Conservation (phyloP, 2,797 vertebrate genomes). For the Lepilemur septentrionalis region DNA sequence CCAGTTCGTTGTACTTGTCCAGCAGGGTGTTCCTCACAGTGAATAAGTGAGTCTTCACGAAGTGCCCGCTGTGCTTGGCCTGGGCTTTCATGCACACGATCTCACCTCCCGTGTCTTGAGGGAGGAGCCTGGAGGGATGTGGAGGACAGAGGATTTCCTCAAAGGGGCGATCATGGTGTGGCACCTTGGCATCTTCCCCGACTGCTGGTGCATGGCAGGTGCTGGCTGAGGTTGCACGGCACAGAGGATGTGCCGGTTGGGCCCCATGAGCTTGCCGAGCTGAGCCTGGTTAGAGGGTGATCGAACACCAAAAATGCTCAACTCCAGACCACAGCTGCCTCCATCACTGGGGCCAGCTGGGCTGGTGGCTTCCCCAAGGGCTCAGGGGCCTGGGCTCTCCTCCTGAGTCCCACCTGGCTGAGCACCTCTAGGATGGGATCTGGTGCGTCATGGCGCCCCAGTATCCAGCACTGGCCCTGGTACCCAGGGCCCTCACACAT, state of each 20-base stretch:
- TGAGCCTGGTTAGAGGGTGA: background rate
- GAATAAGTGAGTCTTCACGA: background rate
- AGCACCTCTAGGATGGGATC: background rate
- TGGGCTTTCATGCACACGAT: background rate
- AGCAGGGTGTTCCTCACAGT: background rate
- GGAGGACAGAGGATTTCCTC: background rate
- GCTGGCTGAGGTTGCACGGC: background rate
- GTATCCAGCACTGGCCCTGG: background rate
- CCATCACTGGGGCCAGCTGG: background rate
- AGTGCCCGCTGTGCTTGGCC: background rate
- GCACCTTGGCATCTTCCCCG: background rate
- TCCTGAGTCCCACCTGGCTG: background rate
- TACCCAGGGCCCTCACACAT: rapidly evolving
- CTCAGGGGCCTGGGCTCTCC: background rate
- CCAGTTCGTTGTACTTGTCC: background rate
- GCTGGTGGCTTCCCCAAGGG: background rate
- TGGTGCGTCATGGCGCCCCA: rapidly evolving
- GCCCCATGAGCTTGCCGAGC: background rate
- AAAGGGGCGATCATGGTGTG: rapidly evolving
- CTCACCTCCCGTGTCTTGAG: background rate
- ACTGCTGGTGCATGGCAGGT: background rate
- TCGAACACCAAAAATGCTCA: background rate
- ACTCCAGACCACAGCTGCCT: background rate
- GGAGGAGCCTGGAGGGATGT: background rate
- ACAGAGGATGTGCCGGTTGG: background rate